Conservation (phyloP, 1,140 invertebrate genomes). For the Leptoteleia sp. region DNA sequence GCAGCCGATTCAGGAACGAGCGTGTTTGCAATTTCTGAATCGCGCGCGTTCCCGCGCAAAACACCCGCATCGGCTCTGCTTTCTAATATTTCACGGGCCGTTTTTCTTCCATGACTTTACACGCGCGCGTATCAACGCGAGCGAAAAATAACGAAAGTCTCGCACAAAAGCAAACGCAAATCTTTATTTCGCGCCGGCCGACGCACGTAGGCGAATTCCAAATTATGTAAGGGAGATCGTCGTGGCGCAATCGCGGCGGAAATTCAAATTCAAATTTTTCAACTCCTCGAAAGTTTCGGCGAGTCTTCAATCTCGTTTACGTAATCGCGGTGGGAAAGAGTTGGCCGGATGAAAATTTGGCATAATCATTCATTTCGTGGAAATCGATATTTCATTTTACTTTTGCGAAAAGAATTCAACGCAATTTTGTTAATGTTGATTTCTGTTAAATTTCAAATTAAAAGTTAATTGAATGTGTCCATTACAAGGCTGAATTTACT, state of each 20-base stretch:
- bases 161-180: conserved; percentile 9
- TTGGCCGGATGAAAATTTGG: no score
- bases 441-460: no score
- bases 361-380: no score
- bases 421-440: no score
- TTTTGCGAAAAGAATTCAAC: no score
- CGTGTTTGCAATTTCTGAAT: conserved; percentile 62
- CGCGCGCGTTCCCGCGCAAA: conserved; percentile 44
- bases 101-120: conserved; percentile 46
- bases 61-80: conserved; percentile 61
- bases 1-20: conserved; percentile 45
- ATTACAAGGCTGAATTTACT: no score
- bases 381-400: no score
- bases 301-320: no score
- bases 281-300: no score
- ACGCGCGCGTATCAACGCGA: conserved; percentile 37
- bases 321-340: no score
- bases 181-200: conserved; percentile 25
- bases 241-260: conserved; percentile 4
- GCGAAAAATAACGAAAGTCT: conserved; percentile 46
- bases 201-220: not conserved
- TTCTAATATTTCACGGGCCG: conserved; percentile 61
- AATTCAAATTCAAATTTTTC: no score
- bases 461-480: no score
- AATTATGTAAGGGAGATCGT: conserved; percentile 25